Conservation (phyloP, 2,113 vertebrate genomes). For the Cichladusa arquata region DNA sequence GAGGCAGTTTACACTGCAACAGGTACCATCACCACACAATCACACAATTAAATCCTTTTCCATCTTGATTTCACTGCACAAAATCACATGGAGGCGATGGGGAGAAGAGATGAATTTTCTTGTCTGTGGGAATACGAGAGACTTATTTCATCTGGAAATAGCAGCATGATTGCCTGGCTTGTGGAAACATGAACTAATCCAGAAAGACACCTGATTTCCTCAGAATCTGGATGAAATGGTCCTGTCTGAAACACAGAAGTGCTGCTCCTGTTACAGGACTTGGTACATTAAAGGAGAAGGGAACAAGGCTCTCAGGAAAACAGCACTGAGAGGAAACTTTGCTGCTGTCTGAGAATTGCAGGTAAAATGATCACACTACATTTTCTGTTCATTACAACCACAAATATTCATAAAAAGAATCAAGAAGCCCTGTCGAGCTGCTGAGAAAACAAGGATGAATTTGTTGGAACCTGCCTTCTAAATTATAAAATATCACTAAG, state of each 20-base stretch:
- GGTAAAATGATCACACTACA: background rate
- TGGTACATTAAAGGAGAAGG: background rate
- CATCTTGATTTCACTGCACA: background rate
- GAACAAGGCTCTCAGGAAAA: background rate
- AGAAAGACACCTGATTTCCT: background rate
- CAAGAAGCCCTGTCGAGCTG: background rate
- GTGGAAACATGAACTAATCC: background rate
- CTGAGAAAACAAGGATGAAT: background rate
- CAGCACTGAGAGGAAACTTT: background rate
- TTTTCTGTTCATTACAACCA: background rate
- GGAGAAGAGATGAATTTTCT: background rate
- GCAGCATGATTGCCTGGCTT: fast-evolving
- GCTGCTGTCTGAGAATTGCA: background rate
- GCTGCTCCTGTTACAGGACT: background rate
- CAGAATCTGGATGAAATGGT: background rate
- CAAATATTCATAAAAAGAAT: background rate
- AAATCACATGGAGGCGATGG: background rate
- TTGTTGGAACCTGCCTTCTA: background rate
- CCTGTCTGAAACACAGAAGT: background rate
- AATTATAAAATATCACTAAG: background rate
- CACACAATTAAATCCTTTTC: background rate
- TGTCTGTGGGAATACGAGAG: background rate
- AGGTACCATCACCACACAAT: background rate
- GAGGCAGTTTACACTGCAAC: background rate
- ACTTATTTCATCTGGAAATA: background rate